These are phyloP conservation scores for Pomacea canaliculata DNA, from an alignment of 2,888 invertebrate genomes.

Conservation along the genomic window DNA sequence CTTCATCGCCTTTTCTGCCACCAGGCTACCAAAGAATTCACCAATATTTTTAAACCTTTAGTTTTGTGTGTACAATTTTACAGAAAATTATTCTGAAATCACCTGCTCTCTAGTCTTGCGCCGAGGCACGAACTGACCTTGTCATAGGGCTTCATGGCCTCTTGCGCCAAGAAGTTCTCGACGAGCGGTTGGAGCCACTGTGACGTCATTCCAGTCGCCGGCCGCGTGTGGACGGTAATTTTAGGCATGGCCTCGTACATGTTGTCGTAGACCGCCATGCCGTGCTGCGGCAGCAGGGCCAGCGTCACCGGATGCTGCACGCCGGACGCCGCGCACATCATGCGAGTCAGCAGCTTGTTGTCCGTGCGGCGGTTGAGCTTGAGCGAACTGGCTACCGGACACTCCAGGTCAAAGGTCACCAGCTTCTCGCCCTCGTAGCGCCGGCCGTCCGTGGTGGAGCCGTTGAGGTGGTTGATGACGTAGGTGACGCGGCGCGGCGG, in stretches of 20 bases:
- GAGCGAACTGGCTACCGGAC: slow-evolving; percentile 48
- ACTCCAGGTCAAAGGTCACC: slow-evolving; percentile 36
- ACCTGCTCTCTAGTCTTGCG: too few relatives aligned
- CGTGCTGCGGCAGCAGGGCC: slow-evolving; percentile 28
- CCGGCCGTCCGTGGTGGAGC: background rate
- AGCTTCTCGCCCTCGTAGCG: background rate
- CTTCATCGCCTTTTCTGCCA: too few relatives aligned
- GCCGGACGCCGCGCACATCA: slow-evolving; percentile 38
- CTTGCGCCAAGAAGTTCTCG: background rate
- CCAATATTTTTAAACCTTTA: too few relatives aligned
- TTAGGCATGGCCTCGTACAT: too few relatives aligned
- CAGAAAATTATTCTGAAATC: too few relatives aligned
- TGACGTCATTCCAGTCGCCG: slow-evolving; percentile 37
- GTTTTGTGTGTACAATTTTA: too few relatives aligned
- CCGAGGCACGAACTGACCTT: background rate
- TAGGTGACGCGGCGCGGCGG: slow-evolving; percentile 10
- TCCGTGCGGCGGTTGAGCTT: slow-evolving; percentile 38
- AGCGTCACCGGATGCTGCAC: slow-evolving; percentile 41
- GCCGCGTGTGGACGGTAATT: slow-evolving; percentile 16
- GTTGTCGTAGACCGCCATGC: too few relatives aligned
- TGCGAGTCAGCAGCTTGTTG: slow-evolving; percentile 48
- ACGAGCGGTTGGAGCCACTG: slow-evolving; percentile 33
- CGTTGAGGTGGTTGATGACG: slow-evolving; percentile 1
- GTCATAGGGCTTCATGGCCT: background rate
- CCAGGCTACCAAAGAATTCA: too few relatives aligned